Evolutionary conservation across 2,888 invertebrate genomes (phyloP).

Genomic region (Xiphydria camelus): DNA sequence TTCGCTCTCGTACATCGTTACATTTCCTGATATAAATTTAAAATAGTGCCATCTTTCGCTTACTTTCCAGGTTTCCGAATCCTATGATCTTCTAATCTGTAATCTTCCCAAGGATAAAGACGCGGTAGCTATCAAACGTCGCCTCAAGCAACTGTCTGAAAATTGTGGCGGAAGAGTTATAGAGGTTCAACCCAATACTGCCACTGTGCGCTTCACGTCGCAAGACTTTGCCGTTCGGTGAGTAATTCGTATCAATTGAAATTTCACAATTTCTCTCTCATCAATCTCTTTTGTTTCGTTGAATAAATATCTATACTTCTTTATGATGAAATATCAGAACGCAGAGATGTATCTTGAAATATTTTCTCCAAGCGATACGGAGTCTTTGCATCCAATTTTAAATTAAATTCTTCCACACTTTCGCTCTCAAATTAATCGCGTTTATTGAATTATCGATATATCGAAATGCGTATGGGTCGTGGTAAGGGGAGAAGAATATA

Average conservation of each 20-base stretch:
- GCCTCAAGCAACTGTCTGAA: slow-evolving; percentile 72
- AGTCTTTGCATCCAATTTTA: too few relatives aligned
- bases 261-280: slow-evolving; percentile 9
- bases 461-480: too few relatives aligned
- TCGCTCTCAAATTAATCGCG: too few relatives aligned
- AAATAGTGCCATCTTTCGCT: slow-evolving; percentile 21
- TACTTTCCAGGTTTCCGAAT: slow-evolving; percentile 42
- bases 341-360: too few relatives aligned
- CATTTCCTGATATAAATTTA: slow-evolving; percentile 13
- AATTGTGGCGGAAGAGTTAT: slow-evolving; percentile 82
- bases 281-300: too few relatives aligned
- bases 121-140: slow-evolving; percentile 53
- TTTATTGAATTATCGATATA: too few relatives aligned
- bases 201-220: slow-evolving; percentile 72
- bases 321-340: too few relatives aligned
- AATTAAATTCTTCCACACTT: too few relatives aligned
- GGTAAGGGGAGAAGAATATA: too few relatives aligned
- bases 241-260: slow-evolving; percentile 20
- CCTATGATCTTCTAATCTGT: slow-evolving; percentile 67
- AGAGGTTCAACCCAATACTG: slow-evolving; percentile 65
- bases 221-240: slow-evolving; percentile 74
- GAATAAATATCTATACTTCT: too few relatives aligned
- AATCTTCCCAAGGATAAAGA: slow-evolving; percentile 70
- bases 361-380: too few relatives aligned
- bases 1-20: not conserved